These are phyloP conservation scores for Hiodon alosoides DNA, from an alignment of 2,113 vertebrate genomes.

Conservation along the genomic window DNA sequence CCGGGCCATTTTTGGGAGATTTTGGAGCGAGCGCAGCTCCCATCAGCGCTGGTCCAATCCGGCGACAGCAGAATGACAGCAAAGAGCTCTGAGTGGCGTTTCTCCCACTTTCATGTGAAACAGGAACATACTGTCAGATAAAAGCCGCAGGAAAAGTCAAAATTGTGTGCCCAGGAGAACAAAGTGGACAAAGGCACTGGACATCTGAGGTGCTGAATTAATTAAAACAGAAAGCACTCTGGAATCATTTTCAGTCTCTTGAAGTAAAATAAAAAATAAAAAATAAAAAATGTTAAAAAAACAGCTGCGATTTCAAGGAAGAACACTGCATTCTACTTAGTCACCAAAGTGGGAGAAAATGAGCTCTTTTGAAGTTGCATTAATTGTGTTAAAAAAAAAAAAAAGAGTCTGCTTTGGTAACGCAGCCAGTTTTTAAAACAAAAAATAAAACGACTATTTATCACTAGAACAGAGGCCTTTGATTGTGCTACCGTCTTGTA, in stretches of 20 bases:
- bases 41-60: constrained; percentile 35
- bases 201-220: constrained; percentile 68
- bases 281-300: too few relatives aligned
- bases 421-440: too few relatives aligned
- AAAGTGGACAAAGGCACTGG: constrained; percentile 59
- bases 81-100: constrained; percentile 48
- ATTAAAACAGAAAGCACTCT: constrained; percentile 52
- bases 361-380: background rate
- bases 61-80: constrained; percentile 41
- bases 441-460: too few relatives aligned
- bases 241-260: constrained; percentile 52
- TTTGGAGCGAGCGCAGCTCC: constrained; percentile 24
- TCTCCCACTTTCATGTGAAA: constrained; percentile 66
- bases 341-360: background rate
- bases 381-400: constrained; percentile 24
- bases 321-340: constrained; percentile 4
- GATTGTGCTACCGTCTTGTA: too few relatives aligned
- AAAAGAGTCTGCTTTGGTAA: background rate
- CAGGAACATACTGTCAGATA: constrained; percentile 64
- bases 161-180: constrained; percentile 54
- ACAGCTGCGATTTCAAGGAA: constrained; percentile 43
- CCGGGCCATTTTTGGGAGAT: too few relatives aligned
- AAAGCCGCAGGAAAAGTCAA: constrained; percentile 55
- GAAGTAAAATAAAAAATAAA: constrained; percentile 55
- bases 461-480: too few relatives aligned